Evolutionary conservation across 2,113 vertebrate species (phyloP), one percentile per base, ranked within the genome.

Genomic region (Elephantulus edwardii): DNA sequence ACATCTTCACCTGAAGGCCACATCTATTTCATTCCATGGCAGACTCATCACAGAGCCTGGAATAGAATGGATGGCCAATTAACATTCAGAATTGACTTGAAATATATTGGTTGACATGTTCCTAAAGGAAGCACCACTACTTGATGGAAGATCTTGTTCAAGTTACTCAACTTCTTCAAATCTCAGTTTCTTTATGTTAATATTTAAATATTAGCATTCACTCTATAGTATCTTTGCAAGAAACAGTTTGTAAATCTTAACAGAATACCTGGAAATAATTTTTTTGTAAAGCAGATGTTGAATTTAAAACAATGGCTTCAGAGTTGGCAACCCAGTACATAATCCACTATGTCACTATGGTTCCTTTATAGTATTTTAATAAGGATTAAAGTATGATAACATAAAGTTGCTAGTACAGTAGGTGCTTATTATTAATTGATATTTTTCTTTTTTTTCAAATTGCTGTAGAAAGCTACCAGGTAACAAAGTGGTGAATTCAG

Each of bases 1-100:
- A n/a, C n/a, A n/a, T n/a, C n/a, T n/a, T n/a, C n/a, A n/a, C n/a
- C n/a, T n/a, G n/a, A 14, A 66, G 24, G 12, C n/a, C 64, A 22
- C 0, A 0, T 38, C 40, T 44, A 13, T 30, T 78, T 33, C n/a
- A 3, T 8, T 17, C 30, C 8, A n/a, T 44, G 5, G 7, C 40
- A 40, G 64, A 50, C 33, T 30, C 28, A 35, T 2, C 20, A 42
- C 64, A 72, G 22, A 30, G n/a, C 54, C 56, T 50, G 50, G 13
- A 48, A 24, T 50, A 56, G 20, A 42, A 52, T 28, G 56, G 8
- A 56, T 44, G 12, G 52, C 54, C 52, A 64, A 3, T 12, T 20
- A 74, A 42, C 17, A 20, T 33, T 26, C 40, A 33, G 17, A 68
- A 35, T 33, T 60, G 14, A 26, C 28, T 35, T 64, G 56, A 74